Evolutionary conservation across 2,888 invertebrate genomes (phyloP), one percentile per base, ranked within the genome.

Genomic region (Apoda limacodes): DNA sequence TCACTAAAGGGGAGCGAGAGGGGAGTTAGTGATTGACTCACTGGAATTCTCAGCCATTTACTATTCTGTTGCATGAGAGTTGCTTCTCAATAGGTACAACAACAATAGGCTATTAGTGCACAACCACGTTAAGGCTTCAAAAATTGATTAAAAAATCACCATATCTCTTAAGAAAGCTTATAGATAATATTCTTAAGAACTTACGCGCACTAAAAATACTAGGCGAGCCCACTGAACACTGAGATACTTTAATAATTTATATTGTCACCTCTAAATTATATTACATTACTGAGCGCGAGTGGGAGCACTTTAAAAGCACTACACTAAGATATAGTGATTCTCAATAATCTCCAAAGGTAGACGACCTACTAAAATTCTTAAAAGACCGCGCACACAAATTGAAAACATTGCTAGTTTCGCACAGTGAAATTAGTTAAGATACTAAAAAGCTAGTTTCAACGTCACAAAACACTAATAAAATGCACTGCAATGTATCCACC

Each of bases 261-360:
- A n/a, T n/a, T n/a, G n/a, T n/a, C n/a, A n/a, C n/a, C n/a, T n/a
- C 39, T 4, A 42, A 37, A 31, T 25, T 40, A 14, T 34, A 39
- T 32, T 13, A 31, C 2, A 19, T 26, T 6, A 37, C 36, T 6
- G 34, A 40, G 17, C 32, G 36, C 6, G 36, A 34, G 17, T 37
- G 36, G 35, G 33, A 37, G 9, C 3, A 15, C 11, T 11, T 13
- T 15, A 25, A 25, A 9, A 20, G 34, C 11, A 9, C 9, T 6
- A 17, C n/a, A n/a, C n/a, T n/a, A 23, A 5, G 4, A 6, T 9
- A 26, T 19, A 12, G 2, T 28, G 7, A 24, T 7, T 12, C 19
- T 26, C 7, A 12, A n/a, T n/a, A n/a, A n/a, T n/a, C n/a, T n/a
- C n/a, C n/a, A n/a, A n/a, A n/a, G n/a, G n/a, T n/a, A n/a, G 25